A percentile compares a stretch with the other conserved stretches of the same genome.
Conservation (phyloP, 2,888 invertebrate genomes). For the Ophion ellenae region DNA sequence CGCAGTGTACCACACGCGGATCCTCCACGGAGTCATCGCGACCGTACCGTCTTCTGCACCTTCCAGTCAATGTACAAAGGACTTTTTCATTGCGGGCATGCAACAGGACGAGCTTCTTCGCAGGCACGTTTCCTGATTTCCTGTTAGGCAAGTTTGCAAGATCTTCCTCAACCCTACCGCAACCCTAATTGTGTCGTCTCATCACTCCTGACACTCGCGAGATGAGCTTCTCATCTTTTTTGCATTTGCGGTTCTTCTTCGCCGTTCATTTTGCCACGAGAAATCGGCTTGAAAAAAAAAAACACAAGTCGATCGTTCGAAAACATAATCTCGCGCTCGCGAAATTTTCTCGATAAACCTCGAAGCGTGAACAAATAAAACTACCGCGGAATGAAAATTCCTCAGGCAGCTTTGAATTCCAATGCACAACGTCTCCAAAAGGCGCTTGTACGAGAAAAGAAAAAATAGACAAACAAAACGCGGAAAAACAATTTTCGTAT, state of each 20-base stretch:
- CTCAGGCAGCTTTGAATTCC: no score
- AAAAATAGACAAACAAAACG: not conserved
- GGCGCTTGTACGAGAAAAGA: not conserved
- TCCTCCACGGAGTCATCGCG: slow-evolving; percentile 9
- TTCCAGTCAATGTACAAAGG: not conserved
- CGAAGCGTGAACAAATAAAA: not conserved
- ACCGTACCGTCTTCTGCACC: not conserved
- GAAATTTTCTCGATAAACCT: not conserved
- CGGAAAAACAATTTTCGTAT: slow-evolving; percentile 34
- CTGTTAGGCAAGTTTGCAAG: slow-evolving; percentile 63
- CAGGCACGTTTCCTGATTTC: slow-evolving; percentile 73
- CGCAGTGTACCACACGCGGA: slow-evolving; percentile 36
- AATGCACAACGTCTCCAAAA: not conserved
- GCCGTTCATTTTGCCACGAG: not conserved
- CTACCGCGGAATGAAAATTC: not conserved
- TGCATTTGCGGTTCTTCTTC: slow-evolving; percentile 18
- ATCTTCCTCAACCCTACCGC: slow-evolving; percentile 32
- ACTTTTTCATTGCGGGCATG: no score
- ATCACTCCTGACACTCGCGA: slow-evolving; percentile 29
- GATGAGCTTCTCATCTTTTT: slow-evolving; percentile 22
- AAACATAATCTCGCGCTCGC: slow-evolving; percentile 21
- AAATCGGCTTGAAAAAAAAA: not conserved
- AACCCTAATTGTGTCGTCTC: slow-evolving; percentile 34
- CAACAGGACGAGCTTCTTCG: not conserved
- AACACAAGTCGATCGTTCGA: not conserved